Conservation (phyloP, 2,113 vertebrate genomes). For the Herpetotheres cachinnans region DNA sequence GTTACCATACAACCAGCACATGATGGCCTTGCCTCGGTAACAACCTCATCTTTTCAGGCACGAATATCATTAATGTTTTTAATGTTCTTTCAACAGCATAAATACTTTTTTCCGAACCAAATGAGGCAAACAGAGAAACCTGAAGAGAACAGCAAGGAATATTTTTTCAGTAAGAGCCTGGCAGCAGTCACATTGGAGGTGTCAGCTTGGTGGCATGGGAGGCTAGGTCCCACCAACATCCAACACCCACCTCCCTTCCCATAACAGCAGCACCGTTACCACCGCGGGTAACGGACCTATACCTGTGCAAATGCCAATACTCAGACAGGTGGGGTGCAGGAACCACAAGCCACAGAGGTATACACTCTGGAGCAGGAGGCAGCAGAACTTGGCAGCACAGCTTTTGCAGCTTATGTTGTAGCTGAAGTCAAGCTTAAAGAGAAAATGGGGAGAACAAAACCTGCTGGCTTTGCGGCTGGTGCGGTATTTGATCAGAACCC, state of each 20-base stretch:
- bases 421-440: background rate
- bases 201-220: background rate
- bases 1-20: background rate
- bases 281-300: background rate
- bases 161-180: background rate
- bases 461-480: background rate
- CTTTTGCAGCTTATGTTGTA: background rate
- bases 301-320: background rate
- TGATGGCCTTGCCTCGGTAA: background rate
- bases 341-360: background rate
- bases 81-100: background rate
- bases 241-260: background rate
- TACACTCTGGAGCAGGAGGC: background rate
- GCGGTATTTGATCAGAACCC: background rate
- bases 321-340: background rate
- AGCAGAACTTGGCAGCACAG: background rate
- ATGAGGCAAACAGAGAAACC: background rate
- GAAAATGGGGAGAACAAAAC: background rate
- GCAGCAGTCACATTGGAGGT: background rate
- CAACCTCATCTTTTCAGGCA: background rate
- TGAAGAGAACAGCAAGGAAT: background rate
- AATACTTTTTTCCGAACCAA: background rate
- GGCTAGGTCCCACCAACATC: rapidly evolving
- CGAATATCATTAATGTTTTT: background rate
- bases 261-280: background rate